phyloP scores from a whole-genome alignment of 2,888 invertebrate genomes.

The Calameuta filiformis region DNA sequence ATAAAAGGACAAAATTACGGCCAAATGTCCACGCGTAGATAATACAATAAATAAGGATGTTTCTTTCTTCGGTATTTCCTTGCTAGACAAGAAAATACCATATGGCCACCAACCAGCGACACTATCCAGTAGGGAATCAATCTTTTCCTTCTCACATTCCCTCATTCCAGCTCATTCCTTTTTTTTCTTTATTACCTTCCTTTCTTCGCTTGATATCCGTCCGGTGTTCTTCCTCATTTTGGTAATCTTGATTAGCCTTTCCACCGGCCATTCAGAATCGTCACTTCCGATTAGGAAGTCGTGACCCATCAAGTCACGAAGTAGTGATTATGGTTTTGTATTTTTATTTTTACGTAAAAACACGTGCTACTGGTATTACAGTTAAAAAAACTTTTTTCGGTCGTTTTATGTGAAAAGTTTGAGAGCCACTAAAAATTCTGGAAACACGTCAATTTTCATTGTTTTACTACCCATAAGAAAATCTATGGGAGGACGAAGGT shows the following conservation, averaged over 20 bases:
- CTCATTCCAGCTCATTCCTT: not conserved
- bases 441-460: not conserved
- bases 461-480: not conserved
- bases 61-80: conserved; percentile 35
- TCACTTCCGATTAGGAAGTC: not conserved
- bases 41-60: conserved; percentile 40
- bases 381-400: not conserved
- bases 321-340: not conserved
- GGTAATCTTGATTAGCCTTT: not conserved
- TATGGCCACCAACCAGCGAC: conserved; percentile 48
- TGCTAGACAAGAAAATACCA: conserved; percentile 39
- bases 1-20: not conserved
- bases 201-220: not conserved
- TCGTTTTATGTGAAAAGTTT: not conserved
- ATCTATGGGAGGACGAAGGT: not conserved
- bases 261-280: not conserved
- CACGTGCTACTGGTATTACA: not conserved
- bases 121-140: conserved; percentile 35
- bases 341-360: not conserved
- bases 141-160: conserved; percentile 7
- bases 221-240: not conserved
- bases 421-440: not conserved
- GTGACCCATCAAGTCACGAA: not conserved
- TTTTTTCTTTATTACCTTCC: not conserved
- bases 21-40: conserved; percentile 22